These are phyloP conservation scores for Nycticorax nycticorax DNA, from an alignment of 2,113 vertebrate species.

Conservation along the genomic window DNA sequence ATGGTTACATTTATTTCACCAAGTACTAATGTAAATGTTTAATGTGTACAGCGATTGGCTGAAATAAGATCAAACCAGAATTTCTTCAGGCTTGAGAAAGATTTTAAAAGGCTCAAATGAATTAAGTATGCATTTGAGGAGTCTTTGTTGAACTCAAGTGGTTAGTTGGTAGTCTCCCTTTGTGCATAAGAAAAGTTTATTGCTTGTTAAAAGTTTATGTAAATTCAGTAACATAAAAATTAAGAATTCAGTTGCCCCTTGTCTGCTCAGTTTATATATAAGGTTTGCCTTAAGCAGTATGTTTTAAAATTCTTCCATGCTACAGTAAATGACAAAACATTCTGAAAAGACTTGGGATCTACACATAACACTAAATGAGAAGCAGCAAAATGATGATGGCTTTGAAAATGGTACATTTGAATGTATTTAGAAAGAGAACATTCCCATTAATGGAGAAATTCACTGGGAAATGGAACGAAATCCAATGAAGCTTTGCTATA, in stretches of 20 bases:
- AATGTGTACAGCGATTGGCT: not conserved
- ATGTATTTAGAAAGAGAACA: not conserved
- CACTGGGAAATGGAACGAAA: not conserved
- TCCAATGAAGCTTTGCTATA: not conserved
- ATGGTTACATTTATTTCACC: not conserved
- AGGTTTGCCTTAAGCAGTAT: not conserved
- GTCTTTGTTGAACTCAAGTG: not conserved
- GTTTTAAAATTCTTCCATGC: not conserved
- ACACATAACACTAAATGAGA: not conserved
- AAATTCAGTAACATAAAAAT: not conserved
- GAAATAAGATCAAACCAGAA: not conserved
- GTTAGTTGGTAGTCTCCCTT: not conserved
- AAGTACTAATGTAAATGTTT: not conserved
- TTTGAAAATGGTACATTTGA: not conserved
- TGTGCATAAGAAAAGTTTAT: not conserved
- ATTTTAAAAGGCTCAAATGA: not conserved
- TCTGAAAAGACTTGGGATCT: not conserved
- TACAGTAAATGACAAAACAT: not conserved
- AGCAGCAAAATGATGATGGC: not conserved
- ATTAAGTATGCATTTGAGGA: not conserved
- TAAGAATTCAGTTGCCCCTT: not conserved
- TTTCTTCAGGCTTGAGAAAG: not conserved
- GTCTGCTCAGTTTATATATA: not conserved
- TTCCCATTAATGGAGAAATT: not conserved
- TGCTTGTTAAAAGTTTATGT: constrained; percentile 10